Evolutionary conservation across 2,113 vertebrate genomes (phyloP).

Genomic region (Etia nguti): DNA sequence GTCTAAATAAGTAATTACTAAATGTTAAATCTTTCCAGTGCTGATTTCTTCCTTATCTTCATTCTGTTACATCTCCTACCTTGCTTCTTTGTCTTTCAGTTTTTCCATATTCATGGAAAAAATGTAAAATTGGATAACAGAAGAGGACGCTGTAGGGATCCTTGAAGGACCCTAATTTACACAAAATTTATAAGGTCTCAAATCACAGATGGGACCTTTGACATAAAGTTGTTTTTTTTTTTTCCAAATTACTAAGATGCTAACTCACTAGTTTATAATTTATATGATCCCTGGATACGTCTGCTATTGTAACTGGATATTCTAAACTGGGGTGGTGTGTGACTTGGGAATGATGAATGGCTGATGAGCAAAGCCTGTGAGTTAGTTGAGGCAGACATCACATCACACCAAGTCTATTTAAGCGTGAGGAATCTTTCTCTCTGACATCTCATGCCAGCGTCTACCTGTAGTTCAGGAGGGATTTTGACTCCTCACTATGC

Average conservation of each 20-base stretch:
- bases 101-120: not conserved
- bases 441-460: not conserved
- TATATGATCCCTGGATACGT: not conserved
- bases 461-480: not conserved
- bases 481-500: not conserved
- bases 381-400: not conserved
- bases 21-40: not conserved
- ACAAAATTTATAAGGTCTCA: not conserved
- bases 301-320: not conserved
- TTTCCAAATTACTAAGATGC: not conserved
- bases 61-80: rapidly evolving
- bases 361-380: not conserved
- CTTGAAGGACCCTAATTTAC: not conserved
- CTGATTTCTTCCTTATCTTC: not conserved
- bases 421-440: not conserved
- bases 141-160: not conserved
- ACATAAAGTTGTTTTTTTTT: rapidly evolving
- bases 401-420: not conserved
- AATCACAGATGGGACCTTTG: not conserved
- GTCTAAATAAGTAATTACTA: not conserved
- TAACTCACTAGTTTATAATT: not conserved
- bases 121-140: not conserved
- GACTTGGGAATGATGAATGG: not conserved
- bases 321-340: not conserved
- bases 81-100: not conserved